These are phyloP conservation scores for Limonius californicus DNA, from an alignment of 1,140 invertebrate genomes.

Conservation along the genomic window DNA sequence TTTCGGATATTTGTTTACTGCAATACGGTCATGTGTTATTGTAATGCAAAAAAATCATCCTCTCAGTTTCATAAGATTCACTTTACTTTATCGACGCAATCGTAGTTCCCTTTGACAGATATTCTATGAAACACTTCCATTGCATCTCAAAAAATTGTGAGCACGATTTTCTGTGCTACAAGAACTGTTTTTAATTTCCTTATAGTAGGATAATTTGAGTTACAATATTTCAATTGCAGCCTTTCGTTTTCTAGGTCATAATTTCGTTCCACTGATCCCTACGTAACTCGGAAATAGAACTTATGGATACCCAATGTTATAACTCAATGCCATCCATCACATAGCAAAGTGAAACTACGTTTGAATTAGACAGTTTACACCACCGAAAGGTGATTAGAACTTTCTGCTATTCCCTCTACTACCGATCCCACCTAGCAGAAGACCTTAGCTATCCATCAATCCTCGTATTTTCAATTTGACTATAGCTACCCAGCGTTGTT, in stretches of 20 bases:
- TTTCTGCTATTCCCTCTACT: too few species aligned
- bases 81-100: too few species aligned
- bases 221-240: not conserved
- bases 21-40: too few species aligned
- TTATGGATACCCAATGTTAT: not conserved
- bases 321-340: not conserved
- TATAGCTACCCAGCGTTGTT: too few species aligned
- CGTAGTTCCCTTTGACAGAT: slow-evolving; percentile 5
- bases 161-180: slow-evolving; percentile 6
- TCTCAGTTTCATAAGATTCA: too few species aligned
- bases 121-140: not conserved
- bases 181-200: slow-evolving; percentile 6
- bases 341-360: not conserved
- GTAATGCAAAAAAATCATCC: too few species aligned
- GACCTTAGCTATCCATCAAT: not conserved
- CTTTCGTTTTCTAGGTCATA: not conserved
- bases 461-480: not conserved
- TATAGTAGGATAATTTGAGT: not conserved
- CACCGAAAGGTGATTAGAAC: not conserved
- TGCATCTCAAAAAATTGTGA: slow-evolving; percentile 17
- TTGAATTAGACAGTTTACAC: not conserved
- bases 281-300: not conserved
- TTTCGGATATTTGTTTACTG: too few species aligned
- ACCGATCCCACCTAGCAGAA: not conserved
- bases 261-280: not conserved